A percentile compares a stretch with the other conserved stretches of the same genome.
Evolutionary conservation across 1,140 invertebrate species (phyloP).

Genomic region (Drosophila pandora): DNA sequence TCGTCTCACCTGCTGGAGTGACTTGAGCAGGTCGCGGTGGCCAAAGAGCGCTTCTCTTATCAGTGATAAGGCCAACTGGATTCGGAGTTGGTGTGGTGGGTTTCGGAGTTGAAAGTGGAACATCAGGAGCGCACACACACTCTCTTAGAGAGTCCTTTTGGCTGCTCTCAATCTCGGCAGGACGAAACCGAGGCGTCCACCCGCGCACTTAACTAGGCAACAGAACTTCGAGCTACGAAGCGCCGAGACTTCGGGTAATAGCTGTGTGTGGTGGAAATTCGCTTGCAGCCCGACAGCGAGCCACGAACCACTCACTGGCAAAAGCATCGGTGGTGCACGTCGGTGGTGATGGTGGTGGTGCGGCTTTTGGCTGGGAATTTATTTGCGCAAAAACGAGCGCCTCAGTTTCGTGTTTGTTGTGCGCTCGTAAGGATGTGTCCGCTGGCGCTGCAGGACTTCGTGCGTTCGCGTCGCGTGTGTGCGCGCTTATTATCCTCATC

Average conservation of each 20-base stretch:
- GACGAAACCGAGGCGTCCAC: constrained; percentile 44
- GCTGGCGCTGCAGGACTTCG: constrained; percentile 73
- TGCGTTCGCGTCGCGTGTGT: constrained; percentile 80
- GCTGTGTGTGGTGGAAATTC: constrained; percentile 42
- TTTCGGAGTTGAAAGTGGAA: constrained; percentile 62
- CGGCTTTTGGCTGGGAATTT: constrained; percentile 62
- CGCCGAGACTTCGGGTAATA: constrained; percentile 24
- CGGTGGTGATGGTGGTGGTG: constrained; percentile 8
- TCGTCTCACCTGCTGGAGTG: constrained; percentile 16
- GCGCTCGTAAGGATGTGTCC: constrained; percentile 83
- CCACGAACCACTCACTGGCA: constrained; percentile 25
- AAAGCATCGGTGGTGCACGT: constrained; percentile 23
- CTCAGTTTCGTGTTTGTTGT: constrained; percentile 84
- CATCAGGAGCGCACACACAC: constrained; percentile 9
- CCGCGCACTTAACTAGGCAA: constrained; percentile 62
- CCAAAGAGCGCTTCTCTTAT: constrained; percentile 57
- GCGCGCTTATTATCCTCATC: constrained; percentile 62
- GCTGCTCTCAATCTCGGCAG: constrained; percentile 22
- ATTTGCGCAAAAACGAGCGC: constrained; percentile 74
- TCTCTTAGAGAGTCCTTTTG: constrained; percentile 10
- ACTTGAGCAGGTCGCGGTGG: constrained; percentile 44
- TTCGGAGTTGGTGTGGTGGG: constrained; percentile 60
- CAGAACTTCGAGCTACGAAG: constrained; percentile 4
- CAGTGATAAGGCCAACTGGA: constrained; percentile 54
- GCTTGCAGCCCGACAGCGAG: constrained; percentile 29